Percentiles rank a stretch among this genome's conserved stretches.
Evolutionary conservation across 1,140 invertebrate genomes (phyloP).

Genomic region (Drosophila lacertosa): DNA sequence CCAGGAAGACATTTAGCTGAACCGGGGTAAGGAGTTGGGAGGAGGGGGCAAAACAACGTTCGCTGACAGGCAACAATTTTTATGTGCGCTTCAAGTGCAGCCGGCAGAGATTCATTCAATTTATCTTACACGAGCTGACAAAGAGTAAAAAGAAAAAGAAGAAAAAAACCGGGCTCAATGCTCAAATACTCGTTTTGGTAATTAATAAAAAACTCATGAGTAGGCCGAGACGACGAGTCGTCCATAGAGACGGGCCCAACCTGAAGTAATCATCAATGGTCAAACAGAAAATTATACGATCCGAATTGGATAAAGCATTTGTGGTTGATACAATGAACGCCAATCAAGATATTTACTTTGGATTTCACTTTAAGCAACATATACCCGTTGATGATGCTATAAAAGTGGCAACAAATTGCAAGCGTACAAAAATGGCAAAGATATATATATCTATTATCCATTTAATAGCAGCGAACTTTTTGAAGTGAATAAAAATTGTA

Average conservation of each 20-base stretch:
- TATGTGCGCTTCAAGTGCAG: conserved; percentile 78
- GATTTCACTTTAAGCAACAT: conserved; percentile 38
- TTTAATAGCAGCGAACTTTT: background rate
- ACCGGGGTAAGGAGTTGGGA: background rate
- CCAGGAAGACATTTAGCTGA: background rate
- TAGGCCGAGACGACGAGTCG: conserved; percentile 3
- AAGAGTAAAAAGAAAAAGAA: conserved; percentile 11
- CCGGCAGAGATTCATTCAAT: conserved; percentile 67
- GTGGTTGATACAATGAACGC: conserved; percentile 18
- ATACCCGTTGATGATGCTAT: conserved; percentile 6
- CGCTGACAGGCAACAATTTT: conserved; percentile 78
- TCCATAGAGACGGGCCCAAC: conserved; percentile 14
- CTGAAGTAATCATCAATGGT: conserved; percentile 52
- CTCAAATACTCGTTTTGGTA: conserved; percentile 69
- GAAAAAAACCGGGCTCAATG: conserved; percentile 34
- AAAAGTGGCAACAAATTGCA: conserved; percentile 8
- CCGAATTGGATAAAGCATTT: conserved; percentile 39
- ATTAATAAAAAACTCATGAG: conserved; percentile 62
- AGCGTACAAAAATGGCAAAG: background rate
- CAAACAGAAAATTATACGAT: conserved; percentile 43
- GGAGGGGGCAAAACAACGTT: background rate
- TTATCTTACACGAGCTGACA: conserved; percentile 68
- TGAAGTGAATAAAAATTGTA: background rate
- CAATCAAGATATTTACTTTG: conserved; percentile 41
- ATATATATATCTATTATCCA: background rate